A percentile compares a stretch with the other conserved stretches of the same genome.
Evolutionary conservation across 2,888 invertebrate species (phyloP).

Genomic region (Philaethria dido): DNA sequence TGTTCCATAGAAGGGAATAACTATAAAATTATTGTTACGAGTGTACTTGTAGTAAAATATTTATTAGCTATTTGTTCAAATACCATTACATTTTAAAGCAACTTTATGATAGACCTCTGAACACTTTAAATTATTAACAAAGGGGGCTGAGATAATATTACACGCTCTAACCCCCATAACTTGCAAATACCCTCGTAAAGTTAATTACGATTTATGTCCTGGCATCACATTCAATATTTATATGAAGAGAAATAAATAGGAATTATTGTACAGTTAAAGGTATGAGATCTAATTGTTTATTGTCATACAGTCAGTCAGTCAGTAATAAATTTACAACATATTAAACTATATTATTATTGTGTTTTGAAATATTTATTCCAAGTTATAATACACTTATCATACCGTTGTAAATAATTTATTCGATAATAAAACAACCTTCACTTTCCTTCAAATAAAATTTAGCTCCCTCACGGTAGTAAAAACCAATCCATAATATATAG

Average conservation of each 20-base stretch:
- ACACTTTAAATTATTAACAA: slow-evolving; percentile 37
- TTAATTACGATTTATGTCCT: slow-evolving; percentile 47
- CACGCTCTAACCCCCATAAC: slow-evolving; percentile 43
- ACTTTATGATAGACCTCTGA: slow-evolving; percentile 26
- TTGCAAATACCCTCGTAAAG: slow-evolving; percentile 45
- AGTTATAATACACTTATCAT: slow-evolving; percentile 1
- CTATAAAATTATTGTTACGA: slow-evolving; percentile 16
- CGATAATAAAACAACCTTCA: not conserved
- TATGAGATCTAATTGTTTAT: not conserved
- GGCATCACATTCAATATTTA: slow-evolving; percentile 45
- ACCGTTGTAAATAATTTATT: slow-evolving; percentile 6
- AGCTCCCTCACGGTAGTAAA: not conserved
- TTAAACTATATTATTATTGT: not conserved
- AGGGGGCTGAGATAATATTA: slow-evolving; percentile 34
- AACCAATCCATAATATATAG: slow-evolving; percentile 16
- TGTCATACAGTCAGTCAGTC: no score
- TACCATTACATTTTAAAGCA: slow-evolving; percentile 27
- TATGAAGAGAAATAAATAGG: slow-evolving; percentile 27
- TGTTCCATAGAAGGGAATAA: not conserved
- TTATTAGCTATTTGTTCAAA: slow-evolving; percentile 19
- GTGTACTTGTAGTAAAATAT: slow-evolving; percentile 19
- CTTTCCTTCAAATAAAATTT: slow-evolving; percentile 6
- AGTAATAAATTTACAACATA: no score
- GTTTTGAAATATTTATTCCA: not conserved
- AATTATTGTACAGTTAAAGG: not conserved